A percentile compares a stretch with the other conserved stretches of the same genome.
Evolutionary conservation across 2,113 vertebrate species (phyloP).

Genomic region (Balaenoptera acutorostrata): DNA sequence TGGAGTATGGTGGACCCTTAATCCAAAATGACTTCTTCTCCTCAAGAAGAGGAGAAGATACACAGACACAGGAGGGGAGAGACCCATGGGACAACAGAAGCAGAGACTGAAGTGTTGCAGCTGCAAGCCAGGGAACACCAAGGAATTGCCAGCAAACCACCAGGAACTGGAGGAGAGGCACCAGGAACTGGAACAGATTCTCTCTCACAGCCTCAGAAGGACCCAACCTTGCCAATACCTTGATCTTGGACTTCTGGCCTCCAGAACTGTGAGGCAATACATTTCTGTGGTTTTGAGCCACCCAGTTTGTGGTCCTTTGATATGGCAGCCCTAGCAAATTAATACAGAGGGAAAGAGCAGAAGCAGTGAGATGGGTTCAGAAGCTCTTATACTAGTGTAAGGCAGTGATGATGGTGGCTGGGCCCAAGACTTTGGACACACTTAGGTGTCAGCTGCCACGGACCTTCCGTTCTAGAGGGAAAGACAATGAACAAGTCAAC

Average conservation of each 20-base stretch:
- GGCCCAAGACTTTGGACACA: too few relatives aligned
- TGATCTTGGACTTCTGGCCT: too few relatives aligned
- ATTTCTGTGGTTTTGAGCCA: neutral
- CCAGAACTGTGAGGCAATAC: too few relatives aligned
- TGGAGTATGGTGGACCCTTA: neutral
- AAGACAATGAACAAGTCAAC: neutral
- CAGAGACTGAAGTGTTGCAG: neutral
- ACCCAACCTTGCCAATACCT: too few relatives aligned
- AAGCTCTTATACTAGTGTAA: neutral
- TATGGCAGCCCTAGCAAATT: neutral
- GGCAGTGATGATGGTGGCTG: neutral
- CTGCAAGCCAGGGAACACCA: neutral
- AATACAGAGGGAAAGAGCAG: neutral
- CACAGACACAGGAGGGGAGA: neutral
- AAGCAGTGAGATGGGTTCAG: neutral
- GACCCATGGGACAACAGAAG: neutral
- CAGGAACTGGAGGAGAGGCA: neutral
- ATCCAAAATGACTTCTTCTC: too few relatives aligned
- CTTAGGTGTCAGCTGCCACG: accelerated
- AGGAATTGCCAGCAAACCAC: neutral
- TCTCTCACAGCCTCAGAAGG: too few relatives aligned
- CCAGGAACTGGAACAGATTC: too few relatives aligned
- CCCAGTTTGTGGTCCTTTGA: too few relatives aligned
- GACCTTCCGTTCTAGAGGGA: neutral
- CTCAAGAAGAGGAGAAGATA: neutral